Base-by-base conservation (phyloP, 1,140 invertebrate species). In the Holcopasites calliopsidis region DNA sequence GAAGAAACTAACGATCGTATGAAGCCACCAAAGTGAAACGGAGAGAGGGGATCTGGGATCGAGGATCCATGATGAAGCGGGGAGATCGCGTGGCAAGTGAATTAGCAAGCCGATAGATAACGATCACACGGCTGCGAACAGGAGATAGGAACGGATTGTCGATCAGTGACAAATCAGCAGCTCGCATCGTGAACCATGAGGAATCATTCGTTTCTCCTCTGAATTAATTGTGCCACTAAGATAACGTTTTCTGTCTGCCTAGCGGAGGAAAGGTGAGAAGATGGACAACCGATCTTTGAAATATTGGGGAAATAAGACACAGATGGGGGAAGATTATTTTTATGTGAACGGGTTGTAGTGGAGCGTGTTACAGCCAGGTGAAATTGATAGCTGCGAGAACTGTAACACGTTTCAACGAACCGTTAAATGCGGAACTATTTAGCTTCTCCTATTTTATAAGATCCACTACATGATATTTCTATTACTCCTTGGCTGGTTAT, bases 361-460 rank as follows among this genome's bases (percentile, higher is more conserved):
- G 40, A 42, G 31, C 10, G 38, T 18, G 1, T 47, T 33, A 79
- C 33, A 33, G 23, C 23, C 26, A 1, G 28, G 31, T 57, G 64
- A 76, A 80, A 54, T 76, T 52, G 55, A 47, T 60, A 31, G 65
- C 38, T 66, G 60, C 55, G 47, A 65, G 50, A 50, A 40, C 33
- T 61, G 55, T 49, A 57, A 65, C 13, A 35, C 35, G 11, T 72
- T 28, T 13, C 35, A 77, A 61, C 60, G 47, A 77, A 49, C 54
- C 47, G 23, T 68, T 57, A 76, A 76, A 62, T 2, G 49, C 21
- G n/a, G 16, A n/a, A 74, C 11, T 50, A 52, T 16, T 26, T 54
- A 35, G 3, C 64, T 64, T 79, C 42, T 49, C 28, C 18, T 33
- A 38, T 64, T 7, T 1, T 0, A 21, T 10, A 0, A 42, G 16